These are phyloP conservation scores for Cephus nigrinus DNA, from an alignment of 2,888 invertebrate genomes.

Conservation along the genomic window DNA sequence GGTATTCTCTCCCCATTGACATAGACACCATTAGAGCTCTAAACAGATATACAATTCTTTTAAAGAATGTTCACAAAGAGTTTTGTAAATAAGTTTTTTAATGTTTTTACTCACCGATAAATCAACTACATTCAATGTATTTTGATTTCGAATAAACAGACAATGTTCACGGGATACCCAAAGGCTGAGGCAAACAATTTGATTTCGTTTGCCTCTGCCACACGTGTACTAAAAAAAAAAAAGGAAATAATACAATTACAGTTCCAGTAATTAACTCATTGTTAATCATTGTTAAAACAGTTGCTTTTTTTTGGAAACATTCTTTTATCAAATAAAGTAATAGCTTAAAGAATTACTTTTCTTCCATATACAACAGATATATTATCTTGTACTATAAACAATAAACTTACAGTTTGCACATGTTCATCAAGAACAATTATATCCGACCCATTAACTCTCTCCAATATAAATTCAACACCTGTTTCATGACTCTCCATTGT, in stretches of 20 bases:
- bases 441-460: neutral
- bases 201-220: constrained; percentile 48
- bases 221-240: constrained; percentile 49
- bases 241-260: constrained; percentile 8
- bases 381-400: neutral
- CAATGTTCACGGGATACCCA: constrained; percentile 54
- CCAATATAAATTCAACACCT: neutral
- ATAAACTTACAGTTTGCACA: constrained; percentile 1
- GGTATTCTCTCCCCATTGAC: constrained; percentile 67
- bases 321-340: too few species aligned
- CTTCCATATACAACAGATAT: neutral
- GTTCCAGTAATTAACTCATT: constrained; percentile 9
- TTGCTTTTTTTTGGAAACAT: too few species aligned
- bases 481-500: neutral
- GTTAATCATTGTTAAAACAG: neutral
- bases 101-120: constrained; percentile 38
- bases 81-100: constrained; percentile 1
- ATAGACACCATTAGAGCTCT: constrained; percentile 74
- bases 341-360: neutral
- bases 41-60: constrained; percentile 28
- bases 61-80: neutral
- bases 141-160: constrained; percentile 34
- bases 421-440: neutral
- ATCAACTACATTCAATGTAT: constrained; percentile 47
- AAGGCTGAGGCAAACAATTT: constrained; percentile 46